phyloP scores from a whole-genome alignment of 2,797 vertebrate genomes.

The Cirrhinus molitorella region DNA sequence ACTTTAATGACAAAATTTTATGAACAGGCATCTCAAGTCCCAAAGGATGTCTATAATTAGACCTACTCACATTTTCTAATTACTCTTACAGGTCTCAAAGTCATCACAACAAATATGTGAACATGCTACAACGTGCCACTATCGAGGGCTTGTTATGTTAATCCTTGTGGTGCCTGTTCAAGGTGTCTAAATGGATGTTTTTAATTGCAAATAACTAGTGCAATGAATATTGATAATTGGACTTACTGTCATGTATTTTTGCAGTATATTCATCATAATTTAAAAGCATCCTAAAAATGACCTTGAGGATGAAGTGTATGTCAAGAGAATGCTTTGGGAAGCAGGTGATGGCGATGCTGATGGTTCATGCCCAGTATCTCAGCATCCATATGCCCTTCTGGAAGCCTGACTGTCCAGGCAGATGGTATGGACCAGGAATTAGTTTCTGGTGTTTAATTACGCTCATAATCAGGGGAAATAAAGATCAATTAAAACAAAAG shows the following conservation, averaged over 20 bases:
- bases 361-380: slow-evolving; percentile 69
- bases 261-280: background rate
- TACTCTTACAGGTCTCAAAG: slow-evolving; percentile 42
- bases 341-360: slow-evolving; percentile 49
- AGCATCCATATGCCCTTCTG: slow-evolving; percentile 68
- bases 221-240: background rate
- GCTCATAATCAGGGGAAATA: slow-evolving; percentile 83
- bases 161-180: background rate
- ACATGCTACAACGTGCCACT: background rate
- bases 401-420: slow-evolving; percentile 68
- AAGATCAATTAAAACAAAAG: slow-evolving; percentile 83
- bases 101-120: slow-evolving; percentile 41
- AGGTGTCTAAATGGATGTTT: background rate
- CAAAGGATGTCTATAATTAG: slow-evolving; percentile 44
- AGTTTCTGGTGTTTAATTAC: slow-evolving; percentile 86
- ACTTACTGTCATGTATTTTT: background rate
- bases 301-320: slow-evolving; percentile 50
- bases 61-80: slow-evolving; percentile 43
- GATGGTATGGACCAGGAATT: slow-evolving; percentile 79
- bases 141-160: background rate
- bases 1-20: slow-evolving; percentile 52
- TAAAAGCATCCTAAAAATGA: slow-evolving; percentile 28
- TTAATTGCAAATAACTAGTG: background rate
- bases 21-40: slow-evolving; percentile 21
- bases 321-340: slow-evolving; percentile 41